phyloP scores from a whole-genome alignment of 2,888 invertebrate species.

The Cryptocephalus moraei region DNA sequence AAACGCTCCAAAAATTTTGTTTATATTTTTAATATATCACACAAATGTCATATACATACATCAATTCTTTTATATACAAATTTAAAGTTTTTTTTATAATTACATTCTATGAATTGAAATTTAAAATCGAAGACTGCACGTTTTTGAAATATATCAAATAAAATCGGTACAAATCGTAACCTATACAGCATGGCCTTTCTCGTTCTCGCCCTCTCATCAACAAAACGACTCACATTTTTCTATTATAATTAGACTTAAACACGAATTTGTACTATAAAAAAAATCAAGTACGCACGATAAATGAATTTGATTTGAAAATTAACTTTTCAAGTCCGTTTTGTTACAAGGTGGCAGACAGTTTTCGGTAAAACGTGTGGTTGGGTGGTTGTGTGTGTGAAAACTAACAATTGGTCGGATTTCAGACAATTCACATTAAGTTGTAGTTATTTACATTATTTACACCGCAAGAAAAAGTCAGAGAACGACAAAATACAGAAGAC shows the following conservation, averaged over 20 bases:
- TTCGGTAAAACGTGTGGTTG: no score
- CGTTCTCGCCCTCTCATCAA: not conserved
- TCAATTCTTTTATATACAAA: constrained; percentile 38
- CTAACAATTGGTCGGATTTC: constrained; percentile 21
- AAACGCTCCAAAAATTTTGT: no score
- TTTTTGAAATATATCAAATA: not conserved
- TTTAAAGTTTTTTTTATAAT: constrained; percentile 21
- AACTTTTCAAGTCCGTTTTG: no score
- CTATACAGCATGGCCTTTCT: no score
- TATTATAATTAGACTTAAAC: constrained; percentile 9
- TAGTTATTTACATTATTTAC: constrained; percentile 19
- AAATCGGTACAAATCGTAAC: no score
- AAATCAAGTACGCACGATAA: no score
- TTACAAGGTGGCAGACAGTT: no score
- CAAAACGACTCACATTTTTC: not conserved
- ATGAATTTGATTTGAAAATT: no score
- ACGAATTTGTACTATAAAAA: constrained; percentile 18
- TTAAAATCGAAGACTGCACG: constrained; percentile 1
- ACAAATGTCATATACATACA: constrained; percentile 42
- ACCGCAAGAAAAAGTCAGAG: no score
- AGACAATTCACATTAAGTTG: constrained; percentile 15
- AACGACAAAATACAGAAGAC: no score
- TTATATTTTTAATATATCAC: constrained; percentile 40
- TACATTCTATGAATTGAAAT: constrained; percentile 1
- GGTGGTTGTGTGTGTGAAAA: no score